A percentile compares a stretch with the other conserved stretches of the same genome.
phyloP scores from a whole-genome alignment of 2,797 vertebrate species.

The Glyptemys insculpta region DNA sequence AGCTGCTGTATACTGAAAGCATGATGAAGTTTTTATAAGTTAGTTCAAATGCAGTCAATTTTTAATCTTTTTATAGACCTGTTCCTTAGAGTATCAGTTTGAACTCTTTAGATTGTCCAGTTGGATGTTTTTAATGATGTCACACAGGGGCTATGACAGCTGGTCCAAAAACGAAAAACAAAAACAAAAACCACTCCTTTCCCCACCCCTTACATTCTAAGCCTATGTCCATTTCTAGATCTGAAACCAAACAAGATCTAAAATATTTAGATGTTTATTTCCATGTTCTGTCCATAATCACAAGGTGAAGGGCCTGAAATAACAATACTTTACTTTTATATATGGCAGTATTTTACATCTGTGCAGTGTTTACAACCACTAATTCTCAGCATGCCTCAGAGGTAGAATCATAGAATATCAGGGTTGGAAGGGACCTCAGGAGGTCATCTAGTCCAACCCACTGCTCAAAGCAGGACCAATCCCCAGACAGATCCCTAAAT shows the following conservation, averaged over 20 bases:
- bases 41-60: not conserved
- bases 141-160: not conserved
- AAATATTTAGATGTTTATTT: not conserved
- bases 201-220: not conserved
- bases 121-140: not conserved
- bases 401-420: not conserved
- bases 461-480: too few relatives aligned
- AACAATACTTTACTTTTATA: not conserved
- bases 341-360: not conserved
- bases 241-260: not conserved
- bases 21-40: not conserved
- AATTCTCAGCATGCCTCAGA: not conserved
- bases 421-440: too few relatives aligned
- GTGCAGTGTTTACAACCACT: not conserved
- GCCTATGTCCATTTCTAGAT: not conserved
- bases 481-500: too few relatives aligned
- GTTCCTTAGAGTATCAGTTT: not conserved
- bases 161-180: not conserved
- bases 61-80: not conserved
- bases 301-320: not conserved
- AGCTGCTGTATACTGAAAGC: not conserved
- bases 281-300: not conserved
- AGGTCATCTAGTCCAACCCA: too few relatives aligned
- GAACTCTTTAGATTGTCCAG: not conserved
- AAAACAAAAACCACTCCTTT: not conserved